Conservation (phyloP, 2,797 vertebrate species). For the Mycteria americana region DNA sequence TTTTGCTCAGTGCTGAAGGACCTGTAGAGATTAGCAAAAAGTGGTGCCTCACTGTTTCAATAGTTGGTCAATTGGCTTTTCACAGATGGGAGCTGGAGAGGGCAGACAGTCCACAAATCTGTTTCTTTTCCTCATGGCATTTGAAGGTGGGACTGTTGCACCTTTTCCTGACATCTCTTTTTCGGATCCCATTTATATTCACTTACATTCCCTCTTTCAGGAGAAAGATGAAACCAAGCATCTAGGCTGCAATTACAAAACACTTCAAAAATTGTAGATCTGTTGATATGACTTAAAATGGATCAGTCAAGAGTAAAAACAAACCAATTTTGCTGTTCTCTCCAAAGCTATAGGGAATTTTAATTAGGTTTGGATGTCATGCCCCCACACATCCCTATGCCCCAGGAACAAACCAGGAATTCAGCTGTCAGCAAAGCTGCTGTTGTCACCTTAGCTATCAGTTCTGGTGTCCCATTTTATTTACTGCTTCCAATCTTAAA, state of each 20-base stretch:
- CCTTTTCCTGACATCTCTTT: background rate
- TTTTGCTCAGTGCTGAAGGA: background rate
- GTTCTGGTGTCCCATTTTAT: background rate
- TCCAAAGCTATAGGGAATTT: background rate
- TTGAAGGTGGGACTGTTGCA: background rate
- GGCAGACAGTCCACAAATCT: background rate
- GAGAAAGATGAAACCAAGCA: background rate
- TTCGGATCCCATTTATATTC: background rate
- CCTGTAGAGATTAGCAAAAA: background rate
- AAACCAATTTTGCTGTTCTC: background rate
- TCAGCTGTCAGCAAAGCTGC: background rate
- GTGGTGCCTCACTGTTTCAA: background rate
- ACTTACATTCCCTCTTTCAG: background rate
- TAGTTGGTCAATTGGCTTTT: background rate
- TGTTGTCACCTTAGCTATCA: background rate
- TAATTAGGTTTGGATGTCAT: background rate
- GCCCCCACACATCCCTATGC: fast-evolving
- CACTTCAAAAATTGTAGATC: background rate
- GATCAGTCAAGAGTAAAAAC: background rate
- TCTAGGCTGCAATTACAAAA: background rate
- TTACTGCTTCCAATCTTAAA: background rate
- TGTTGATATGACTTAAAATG: background rate
- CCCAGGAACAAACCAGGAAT: background rate
- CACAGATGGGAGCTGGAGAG: background rate
- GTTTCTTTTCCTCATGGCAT: background rate